These are phyloP conservation scores for Fistularia tabacaria DNA, from an alignment of 2,797 vertebrate genomes.

Conservation along the genomic window DNA sequence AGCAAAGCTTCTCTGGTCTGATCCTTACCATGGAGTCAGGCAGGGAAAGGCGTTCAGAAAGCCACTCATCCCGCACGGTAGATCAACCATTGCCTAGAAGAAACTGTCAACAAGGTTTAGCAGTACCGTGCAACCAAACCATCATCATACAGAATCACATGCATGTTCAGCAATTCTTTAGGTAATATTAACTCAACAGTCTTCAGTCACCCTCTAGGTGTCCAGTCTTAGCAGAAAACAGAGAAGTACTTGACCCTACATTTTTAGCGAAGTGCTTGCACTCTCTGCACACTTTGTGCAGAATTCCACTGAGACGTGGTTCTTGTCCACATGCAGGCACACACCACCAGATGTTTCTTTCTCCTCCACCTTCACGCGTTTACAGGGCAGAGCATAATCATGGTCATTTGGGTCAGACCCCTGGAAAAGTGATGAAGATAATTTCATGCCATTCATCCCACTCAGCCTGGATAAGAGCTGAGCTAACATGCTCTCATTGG, in stretches of 20 bases:
- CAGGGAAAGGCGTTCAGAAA: slow-evolving; percentile 91
- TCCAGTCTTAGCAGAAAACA: slow-evolving; percentile 72
- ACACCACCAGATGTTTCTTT: slow-evolving; percentile 83
- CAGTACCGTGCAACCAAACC: slow-evolving; percentile 87
- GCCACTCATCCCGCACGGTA: slow-evolving; percentile 91
- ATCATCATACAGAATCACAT: slow-evolving; percentile 61
- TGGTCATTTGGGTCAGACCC: slow-evolving; percentile 82
- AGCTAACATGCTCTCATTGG: slow-evolving; percentile 93
- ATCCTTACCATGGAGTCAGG: slow-evolving; percentile 98
- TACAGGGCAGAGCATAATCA: slow-evolving; percentile 89
- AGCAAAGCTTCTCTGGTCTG: slow-evolving; percentile 70
- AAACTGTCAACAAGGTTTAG: slow-evolving; percentile 99
- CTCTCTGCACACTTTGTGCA: slow-evolving; percentile 92
- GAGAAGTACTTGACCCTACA: slow-evolving; percentile 96
- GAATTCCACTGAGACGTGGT: slow-evolving; percentile 98
- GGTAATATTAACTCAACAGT: slow-evolving; percentile 51
- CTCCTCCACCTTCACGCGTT: slow-evolving; percentile 78
- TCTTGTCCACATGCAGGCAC: slow-evolving; percentile 95
- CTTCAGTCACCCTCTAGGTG: slow-evolving; percentile 62
- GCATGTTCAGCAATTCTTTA: slow-evolving; percentile 61
- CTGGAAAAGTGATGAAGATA: slow-evolving; percentile 94
- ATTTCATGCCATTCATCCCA: slow-evolving; percentile 90
- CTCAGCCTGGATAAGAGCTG: slow-evolving; percentile 90
- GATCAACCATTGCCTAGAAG: slow-evolving; percentile 96
- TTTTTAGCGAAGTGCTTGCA: slow-evolving; percentile 85